phyloP scores from a whole-genome alignment of 2,797 vertebrate genomes.

The Enteromius thamalakanensis region DNA sequence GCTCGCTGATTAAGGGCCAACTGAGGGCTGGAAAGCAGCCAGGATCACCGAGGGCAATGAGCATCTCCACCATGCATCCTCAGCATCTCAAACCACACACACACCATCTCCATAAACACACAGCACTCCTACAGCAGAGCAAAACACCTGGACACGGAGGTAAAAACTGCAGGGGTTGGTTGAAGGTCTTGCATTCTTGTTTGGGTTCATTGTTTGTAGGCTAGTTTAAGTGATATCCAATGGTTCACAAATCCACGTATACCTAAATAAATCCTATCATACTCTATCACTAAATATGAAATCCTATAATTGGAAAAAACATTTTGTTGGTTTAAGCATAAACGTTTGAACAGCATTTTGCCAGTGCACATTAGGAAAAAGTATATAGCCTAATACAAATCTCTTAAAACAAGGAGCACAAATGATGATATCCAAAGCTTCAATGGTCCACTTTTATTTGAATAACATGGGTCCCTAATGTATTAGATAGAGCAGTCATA shows the following conservation, averaged over 20 bases:
- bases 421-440: background rate
- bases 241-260: background rate
- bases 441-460: background rate
- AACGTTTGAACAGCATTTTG: background rate
- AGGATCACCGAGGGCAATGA: slow-evolving; percentile 78
- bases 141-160: slow-evolving; percentile 10
- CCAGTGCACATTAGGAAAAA: background rate
- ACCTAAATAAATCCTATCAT: background rate
- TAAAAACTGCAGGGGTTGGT: background rate
- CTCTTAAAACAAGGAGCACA: background rate
- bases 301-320: background rate
- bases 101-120: slow-evolving; percentile 22
- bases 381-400: background rate
- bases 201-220: background rate
- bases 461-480: background rate
- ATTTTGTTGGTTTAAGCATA: background rate
- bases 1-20: slow-evolving; percentile 86
- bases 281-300: background rate
- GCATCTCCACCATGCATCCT: slow-evolving; percentile 36
- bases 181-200: background rate
- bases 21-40: slow-evolving; percentile 86
- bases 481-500: background rate
- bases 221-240: background rate
- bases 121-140: slow-evolving; percentile 27
- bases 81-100: slow-evolving; percentile 34